Base-by-base conservation (phyloP, 2,113 vertebrate species). In the Zapornia atra region DNA sequence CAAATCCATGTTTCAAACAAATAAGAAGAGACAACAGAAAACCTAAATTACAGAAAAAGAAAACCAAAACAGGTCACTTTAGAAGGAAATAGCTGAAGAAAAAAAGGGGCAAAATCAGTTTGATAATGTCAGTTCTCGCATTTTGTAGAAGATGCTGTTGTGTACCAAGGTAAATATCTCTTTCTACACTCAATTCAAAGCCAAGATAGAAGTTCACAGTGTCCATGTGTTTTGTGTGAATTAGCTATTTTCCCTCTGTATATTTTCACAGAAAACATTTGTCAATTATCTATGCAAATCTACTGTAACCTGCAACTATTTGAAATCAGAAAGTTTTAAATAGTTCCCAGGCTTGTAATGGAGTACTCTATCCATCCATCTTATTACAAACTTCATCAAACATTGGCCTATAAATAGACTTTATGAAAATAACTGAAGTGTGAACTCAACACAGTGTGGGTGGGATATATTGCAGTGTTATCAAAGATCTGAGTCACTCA, bases 321-420 rank as follows among this genome's bases (percentile, higher is more conserved):
- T 92, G 86, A 81, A 72, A 80, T 85, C 42, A 48, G 82, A 86
- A 92, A 90, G 11, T 70, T 88, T 96, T 89, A 92, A 95, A 84
- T 82, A 95, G 61, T 89, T 93, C 68, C 42, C 82, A 83, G 42
- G 70, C 80, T 96, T 76, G 33, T 87, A 77, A 57, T 46, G 20
- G 36, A 63, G 34, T 73, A 78, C 73, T 96, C 80, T 85, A 25
- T 94, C 68, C 86, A 69, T 88, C 57, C 92, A n/a, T 90, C 70
- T 66, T 80, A 46, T 71, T 91, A 64, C 24, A 93, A 95, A 91
- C 80, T 56, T 76, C 34, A 94, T 76, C 79, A 94, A 95, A 94
- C 57, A 83, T 85, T 96, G 77, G 61, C 65, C 56, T 94, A 90
- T 94, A 94, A 97, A 94, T 92, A 92, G 90, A 86, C n/a, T 90